Percentiles rank a stretch among this genome's conserved stretches.
Evolutionary conservation across 2,797 vertebrate genomes (phyloP).

Genomic region (Gymnothorax reevesii): DNA sequence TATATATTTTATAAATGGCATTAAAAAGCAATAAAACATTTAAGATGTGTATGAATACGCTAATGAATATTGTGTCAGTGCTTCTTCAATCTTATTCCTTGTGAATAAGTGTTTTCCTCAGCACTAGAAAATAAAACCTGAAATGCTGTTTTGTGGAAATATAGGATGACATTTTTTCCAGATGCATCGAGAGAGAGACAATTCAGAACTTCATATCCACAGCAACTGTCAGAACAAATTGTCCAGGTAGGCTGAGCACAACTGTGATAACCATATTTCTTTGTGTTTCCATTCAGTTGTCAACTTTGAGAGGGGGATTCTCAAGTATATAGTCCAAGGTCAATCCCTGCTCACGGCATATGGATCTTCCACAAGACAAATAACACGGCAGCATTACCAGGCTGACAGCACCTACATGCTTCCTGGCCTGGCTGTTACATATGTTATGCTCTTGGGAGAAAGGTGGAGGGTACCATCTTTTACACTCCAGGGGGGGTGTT

Average conservation of each 20-base stretch:
- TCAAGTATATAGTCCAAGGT: slow-evolving; percentile 33
- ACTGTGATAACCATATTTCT: slow-evolving; percentile 39
- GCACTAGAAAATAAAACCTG: neutral
- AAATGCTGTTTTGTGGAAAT: neutral
- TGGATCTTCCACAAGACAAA: slow-evolving; percentile 28
- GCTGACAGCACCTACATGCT: slow-evolving; percentile 23
- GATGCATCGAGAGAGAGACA: neutral
- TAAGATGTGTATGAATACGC: neutral
- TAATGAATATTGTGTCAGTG: neutral
- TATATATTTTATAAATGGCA: neutral
- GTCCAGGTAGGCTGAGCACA: slow-evolving; percentile 33
- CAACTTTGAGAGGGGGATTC: slow-evolving; percentile 27
- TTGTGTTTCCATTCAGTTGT: slow-evolving; percentile 23
- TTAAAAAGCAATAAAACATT: neutral
- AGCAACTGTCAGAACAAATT: slow-evolving; percentile 24
- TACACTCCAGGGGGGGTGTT: slow-evolving; percentile 13
- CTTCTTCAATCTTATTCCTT: neutral
- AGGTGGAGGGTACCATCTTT: slow-evolving; percentile 19
- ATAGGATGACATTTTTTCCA: neutral
- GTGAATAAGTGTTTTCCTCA: neutral
- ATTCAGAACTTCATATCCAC: neutral
- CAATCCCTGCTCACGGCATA: slow-evolving; percentile 22
- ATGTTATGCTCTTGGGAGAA: slow-evolving; percentile 33
- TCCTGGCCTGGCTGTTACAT: slow-evolving; percentile 19
- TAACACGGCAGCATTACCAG: slow-evolving; percentile 35